Evolutionary conservation across 1,140 invertebrate genomes (phyloP).

Genomic region (Aphelinus certus): DNA sequence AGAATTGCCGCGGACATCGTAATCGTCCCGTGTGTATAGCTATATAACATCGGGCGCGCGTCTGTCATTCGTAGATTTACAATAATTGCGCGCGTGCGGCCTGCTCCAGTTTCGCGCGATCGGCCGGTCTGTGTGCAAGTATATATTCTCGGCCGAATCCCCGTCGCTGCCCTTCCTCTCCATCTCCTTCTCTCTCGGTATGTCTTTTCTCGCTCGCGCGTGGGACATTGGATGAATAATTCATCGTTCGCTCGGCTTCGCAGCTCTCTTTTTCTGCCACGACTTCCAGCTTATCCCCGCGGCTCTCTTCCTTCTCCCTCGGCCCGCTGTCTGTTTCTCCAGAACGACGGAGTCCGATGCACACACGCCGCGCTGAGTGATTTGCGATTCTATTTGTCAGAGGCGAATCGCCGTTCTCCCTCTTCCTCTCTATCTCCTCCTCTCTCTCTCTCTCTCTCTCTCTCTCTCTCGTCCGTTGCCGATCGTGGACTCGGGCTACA

Average conservation of each 20-base stretch:
- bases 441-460: not conserved
- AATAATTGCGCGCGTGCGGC: slow-evolving; percentile 42
- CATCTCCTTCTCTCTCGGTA: slow-evolving; percentile 15
- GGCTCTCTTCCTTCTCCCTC: no score
- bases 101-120: slow-evolving; percentile 23
- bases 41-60: no score
- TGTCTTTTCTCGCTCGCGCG: slow-evolving; percentile 17
- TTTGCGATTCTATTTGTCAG: slow-evolving; percentile 50
- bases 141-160: no score
- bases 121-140: not conserved
- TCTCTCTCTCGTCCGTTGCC: not conserved
- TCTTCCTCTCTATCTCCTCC: not conserved
- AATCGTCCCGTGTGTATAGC: no score
- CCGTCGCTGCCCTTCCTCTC: not conserved
- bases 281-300: no score
- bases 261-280: slow-evolving; percentile 3
- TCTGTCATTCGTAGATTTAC: slow-evolving; percentile 14
- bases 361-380: slow-evolving; percentile 43
- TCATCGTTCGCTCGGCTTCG: slow-evolving; percentile 38
- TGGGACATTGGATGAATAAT: slow-evolving; percentile 46
- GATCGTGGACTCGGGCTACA: no score
- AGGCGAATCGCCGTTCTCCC: no score
- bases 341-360: no score
- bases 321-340: no score
- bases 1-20: slow-evolving; percentile 41